phyloP scores from a whole-genome alignment of 2,797 vertebrate genomes.

The Saguinus oedipus region DNA sequence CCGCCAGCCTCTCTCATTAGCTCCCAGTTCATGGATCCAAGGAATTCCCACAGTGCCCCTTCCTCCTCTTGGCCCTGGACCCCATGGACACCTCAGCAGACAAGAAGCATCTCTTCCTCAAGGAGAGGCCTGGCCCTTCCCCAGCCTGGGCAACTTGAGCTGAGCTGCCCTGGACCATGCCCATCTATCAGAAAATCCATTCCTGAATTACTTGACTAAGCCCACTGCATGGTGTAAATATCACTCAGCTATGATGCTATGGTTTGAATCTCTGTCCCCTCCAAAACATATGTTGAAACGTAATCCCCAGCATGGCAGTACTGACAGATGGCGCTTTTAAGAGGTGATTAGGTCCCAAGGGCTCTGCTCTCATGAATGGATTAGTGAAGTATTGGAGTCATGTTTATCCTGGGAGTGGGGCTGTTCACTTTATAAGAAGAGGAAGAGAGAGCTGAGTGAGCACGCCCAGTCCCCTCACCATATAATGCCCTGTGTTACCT shows the following conservation, averaged over 20 bases:
- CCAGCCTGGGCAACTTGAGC: not conserved
- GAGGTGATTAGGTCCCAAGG: not conserved
- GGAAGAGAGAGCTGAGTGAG: not conserved
- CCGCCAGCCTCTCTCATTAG: not conserved
- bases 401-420: not conserved
- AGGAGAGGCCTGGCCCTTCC: not conserved
- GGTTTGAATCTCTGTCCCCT: not conserved
- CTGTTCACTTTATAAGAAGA: not conserved
- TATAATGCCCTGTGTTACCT: not conserved
- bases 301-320: not conserved
- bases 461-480: not conserved
- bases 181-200: not conserved
- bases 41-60: not conserved
- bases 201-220: not conserved
- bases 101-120: not conserved
- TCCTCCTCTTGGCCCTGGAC: not conserved
- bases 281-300: not conserved
- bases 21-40: not conserved
- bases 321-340: not conserved
- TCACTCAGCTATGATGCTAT: not conserved
- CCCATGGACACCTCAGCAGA: not conserved
- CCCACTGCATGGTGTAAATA: rapidly evolving
- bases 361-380: not conserved
- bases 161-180: not conserved
- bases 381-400: not conserved